Percentiles rank a stretch among this genome's conserved stretches.
Evolutionary conservation across 2,113 vertebrate species (phyloP).

Genomic region (Dendropsophus ebraccatus): DNA sequence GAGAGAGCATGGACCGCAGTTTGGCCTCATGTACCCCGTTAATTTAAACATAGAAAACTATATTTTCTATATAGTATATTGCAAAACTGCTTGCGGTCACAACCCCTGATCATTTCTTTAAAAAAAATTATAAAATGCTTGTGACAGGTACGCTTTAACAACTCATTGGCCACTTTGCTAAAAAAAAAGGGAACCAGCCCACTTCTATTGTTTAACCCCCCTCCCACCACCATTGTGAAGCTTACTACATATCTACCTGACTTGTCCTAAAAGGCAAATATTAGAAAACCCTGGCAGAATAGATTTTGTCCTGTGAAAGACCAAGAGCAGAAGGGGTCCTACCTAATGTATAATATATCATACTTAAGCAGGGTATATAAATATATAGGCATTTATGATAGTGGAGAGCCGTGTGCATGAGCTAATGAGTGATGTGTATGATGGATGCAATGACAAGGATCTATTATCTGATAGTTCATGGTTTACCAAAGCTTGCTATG

Average conservation of each 20-base stretch:
- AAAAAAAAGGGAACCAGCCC: too few species aligned
- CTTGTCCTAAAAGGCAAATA: background rate
- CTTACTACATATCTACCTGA: background rate
- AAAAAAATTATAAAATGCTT: too few species aligned
- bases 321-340: background rate
- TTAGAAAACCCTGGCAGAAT: background rate
- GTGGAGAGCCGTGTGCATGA: background rate
- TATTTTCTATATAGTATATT: too few species aligned
- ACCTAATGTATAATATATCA: background rate
- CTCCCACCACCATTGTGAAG: background rate
- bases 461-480: background rate
- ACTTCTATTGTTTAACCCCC: background rate
- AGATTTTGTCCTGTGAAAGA: background rate
- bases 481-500: constrained; percentile 20
- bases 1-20: too few species aligned
- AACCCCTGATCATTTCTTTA: too few species aligned
- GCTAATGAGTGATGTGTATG: constrained; percentile 3
- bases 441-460: background rate
- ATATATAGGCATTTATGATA: background rate
- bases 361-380: background rate
- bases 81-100: too few species aligned
- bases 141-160: too few species aligned
- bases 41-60: too few species aligned
- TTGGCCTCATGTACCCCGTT: too few species aligned
- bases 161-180: background rate